Percentiles rank a stretch among this genome's conserved stretches.
Evolutionary conservation across 2,888 invertebrate genomes (phyloP).

Genomic region (Bursaphelenchus okinawaensis): DNA sequence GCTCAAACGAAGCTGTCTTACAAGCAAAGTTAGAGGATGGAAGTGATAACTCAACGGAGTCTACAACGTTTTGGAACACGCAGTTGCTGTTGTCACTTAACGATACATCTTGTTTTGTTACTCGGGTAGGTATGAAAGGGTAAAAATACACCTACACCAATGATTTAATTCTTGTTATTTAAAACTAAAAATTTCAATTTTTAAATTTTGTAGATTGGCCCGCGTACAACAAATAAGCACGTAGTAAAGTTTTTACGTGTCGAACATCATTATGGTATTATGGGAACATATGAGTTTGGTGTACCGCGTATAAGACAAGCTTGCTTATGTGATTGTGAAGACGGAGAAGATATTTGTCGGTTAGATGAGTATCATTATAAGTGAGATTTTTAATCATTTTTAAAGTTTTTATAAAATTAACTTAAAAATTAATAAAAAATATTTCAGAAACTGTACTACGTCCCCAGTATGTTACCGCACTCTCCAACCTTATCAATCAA

Average conservation of each 20-base stretch:
- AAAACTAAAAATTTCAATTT: too few relatives aligned
- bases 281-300: constrained; percentile 32
- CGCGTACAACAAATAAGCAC: constrained; percentile 25
- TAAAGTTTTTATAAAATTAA: not conserved
- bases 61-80: constrained; percentile 12
- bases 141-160: too few relatives aligned
- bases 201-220: not conserved
- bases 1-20: constrained; percentile 24
- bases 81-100: constrained; percentile 33
- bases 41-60: constrained; percentile 5
- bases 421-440: not conserved
- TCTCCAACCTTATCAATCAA: constrained; percentile 36
- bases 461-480: constrained; percentile 45
- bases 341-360: constrained; percentile 30
- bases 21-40: constrained; percentile 15
- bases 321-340: constrained; percentile 36
- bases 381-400: constrained; percentile 8
- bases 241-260: constrained; percentile 30
- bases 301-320: constrained; percentile 22
- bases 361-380: constrained; percentile 43
- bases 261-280: constrained; percentile 46
- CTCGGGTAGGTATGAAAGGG: constrained; percentile 15
- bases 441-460: constrained; percentile 30
- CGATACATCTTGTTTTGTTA: constrained; percentile 37
- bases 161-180: too few relatives aligned